phyloP scores from a whole-genome alignment of 2,888 invertebrate genomes.

The Calephelis perditalis region DNA sequence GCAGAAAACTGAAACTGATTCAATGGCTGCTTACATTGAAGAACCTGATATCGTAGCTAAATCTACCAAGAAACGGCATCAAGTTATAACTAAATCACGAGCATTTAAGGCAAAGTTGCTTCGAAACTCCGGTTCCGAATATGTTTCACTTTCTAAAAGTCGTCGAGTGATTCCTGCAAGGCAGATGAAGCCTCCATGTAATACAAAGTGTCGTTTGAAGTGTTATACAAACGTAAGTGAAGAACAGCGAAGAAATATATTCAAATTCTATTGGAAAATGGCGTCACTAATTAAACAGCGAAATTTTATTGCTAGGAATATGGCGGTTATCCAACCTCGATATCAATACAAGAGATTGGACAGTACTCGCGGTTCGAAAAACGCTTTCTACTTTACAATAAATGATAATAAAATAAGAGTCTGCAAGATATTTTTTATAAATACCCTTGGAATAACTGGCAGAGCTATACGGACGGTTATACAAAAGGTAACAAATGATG shows the following conservation, averaged over 20 bases:
- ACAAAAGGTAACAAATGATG: background rate
- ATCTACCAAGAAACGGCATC: too few relatives aligned
- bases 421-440: background rate
- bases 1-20: too few relatives aligned
- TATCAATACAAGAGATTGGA: background rate
- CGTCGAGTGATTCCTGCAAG: background rate
- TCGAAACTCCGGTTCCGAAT: conserved; percentile 1
- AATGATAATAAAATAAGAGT: background rate
- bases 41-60: too few relatives aligned
- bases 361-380: background rate
- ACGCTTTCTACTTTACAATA: background rate
- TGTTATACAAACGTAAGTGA: background rate
- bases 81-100: too few relatives aligned
- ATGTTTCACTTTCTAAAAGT: background rate
- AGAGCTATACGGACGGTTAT: background rate
- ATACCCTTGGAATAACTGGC: background rate
- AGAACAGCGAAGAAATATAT: background rate
- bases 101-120: background rate
- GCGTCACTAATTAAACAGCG: background rate
- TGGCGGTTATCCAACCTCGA: background rate
- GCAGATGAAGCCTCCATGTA: background rate
- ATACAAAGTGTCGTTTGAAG: background rate
- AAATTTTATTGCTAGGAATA: background rate
- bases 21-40: too few relatives aligned
- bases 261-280: conserved; percentile 2